Evolutionary conservation across 2,888 invertebrate genomes (phyloP), one percentile per base, ranked within the genome.

Genomic region (Apotomis turbidana): DNA sequence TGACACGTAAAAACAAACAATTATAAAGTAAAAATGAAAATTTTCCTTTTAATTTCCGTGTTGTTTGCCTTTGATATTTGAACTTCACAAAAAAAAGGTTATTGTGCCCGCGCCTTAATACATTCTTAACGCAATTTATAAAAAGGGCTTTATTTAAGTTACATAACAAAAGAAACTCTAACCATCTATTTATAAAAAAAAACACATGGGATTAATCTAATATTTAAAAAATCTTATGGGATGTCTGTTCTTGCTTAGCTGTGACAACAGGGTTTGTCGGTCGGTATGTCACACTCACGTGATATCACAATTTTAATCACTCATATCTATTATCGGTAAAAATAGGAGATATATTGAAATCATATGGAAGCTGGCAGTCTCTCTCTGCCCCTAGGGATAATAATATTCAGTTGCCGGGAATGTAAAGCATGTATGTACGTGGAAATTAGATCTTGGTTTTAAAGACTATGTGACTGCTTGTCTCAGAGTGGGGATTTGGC

Each of bases 271-370:
- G n/a, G 66, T 46, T 55, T n/a, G 44, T 57, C 46, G 55, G 27
- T 27, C 15, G 64, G 55, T 66, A 66, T 66, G 66, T 66, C 66
- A 66, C 46, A 57, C 66, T 66, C 66, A 57, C 66, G 66, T 8
- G 55, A 36, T 66, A 66, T 57, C 66, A 46, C 66, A 55, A 66
- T 66, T 66, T 64, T 66, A 66, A 66, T 66, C 55, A 57, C 66
- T 66, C 66, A 46, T 55, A 55, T 44, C 44, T 64, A 55, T 57
- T 55, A 55, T 55, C 66, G 66, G 55, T 57, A 66, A 66, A 49
- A 55, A 57, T 46, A 57, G 46, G 55, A 55, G 46, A 66, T 55
- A 62, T 62, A 46, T 49, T 12, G 49, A 15, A 64, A 66, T 6
- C 44, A 61, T 61, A 61, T 12, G 61, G 46, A 46, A 46, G 9